Evolutionary conservation across 35 echinoderm and acorn worm genomes (phyloP), one percentile per base, ranked within the genome.

Genomic region (Diadema setosum): DNA sequence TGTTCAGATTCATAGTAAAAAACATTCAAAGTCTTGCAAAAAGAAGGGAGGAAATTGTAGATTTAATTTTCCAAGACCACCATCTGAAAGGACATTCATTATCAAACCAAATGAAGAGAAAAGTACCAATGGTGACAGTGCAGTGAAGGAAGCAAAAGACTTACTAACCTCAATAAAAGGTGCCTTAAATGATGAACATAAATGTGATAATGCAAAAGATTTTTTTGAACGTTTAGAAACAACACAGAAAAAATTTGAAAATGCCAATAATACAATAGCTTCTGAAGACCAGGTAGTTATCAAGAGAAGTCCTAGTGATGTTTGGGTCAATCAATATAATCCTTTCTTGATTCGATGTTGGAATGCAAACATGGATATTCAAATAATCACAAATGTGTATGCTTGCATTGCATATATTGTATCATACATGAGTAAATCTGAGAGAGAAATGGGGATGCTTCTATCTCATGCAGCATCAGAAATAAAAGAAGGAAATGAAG

Each of bases 1-100:
- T 43, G 90, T 96, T 12, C 94, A 92, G 39, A 46, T 58, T 52
- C 85, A 89, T 46, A 91, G 59, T 42, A 84, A 87, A 31, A 96
- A 84, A 26, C 93, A 95, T 86, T 82, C 93, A 82, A 95, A 91
- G 65, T 91, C 93, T 20, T 95, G 88, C 42, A 92, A 39, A 46
- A 96, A 96, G 70, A 83, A 65, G 31, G 90, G 94, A 32, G 92
- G 48, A 20, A 81, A 43, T 14, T 96, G 94, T 67, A 69, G 89
- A 80, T 96, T 96, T 64, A 88, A 91, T 75, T 96, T 96, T 69
- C 94, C 84, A 25, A 88, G 42, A 76, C 85, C 43, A 88, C 67
- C 85, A 78, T 65, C 61, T 36, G 57, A 82, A 82, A 6, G 80
- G 18, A 92, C 90, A 85, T 96, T 92, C 60, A 85, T 91, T 85